Evolutionary conservation across 2,113 vertebrate species (phyloP).

Genomic region (Columba livia): DNA sequence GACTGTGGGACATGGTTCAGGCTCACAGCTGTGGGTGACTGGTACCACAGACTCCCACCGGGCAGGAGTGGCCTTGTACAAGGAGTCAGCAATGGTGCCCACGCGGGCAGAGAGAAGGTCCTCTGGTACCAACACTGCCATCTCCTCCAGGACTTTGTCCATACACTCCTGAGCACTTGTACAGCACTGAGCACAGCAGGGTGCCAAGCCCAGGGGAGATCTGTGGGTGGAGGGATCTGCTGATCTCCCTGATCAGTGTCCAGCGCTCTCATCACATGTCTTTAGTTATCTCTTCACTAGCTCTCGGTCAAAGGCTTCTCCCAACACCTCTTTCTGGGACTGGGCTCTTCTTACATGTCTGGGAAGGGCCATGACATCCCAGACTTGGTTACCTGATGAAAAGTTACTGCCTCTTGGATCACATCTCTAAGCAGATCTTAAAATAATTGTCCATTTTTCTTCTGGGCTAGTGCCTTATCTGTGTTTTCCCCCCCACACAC

Average conservation of each 20-base stretch:
- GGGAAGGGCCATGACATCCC: not conserved
- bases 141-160: not conserved
- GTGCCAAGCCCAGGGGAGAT: not conserved
- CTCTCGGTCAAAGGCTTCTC: not conserved
- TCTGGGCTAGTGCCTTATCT: not conserved
- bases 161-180: fast-evolving
- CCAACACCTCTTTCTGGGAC: not conserved
- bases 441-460: not conserved
- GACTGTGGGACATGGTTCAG: fast-evolving
- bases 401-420: not conserved
- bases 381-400: not conserved
- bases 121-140: not conserved
- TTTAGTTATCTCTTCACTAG: not conserved
- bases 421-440: not conserved
- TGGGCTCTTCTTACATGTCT: not conserved
- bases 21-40: not conserved
- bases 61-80: not conserved
- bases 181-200: fast-evolving
- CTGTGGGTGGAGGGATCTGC: not conserved
- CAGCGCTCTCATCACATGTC: not conserved
- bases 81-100: not conserved
- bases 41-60: not conserved
- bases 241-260: not conserved
- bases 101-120: not conserved
- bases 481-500: not conserved